Evolutionary conservation across 1,140 invertebrate genomes (phyloP).

Genomic region (Pseudoatta argentina): DNA sequence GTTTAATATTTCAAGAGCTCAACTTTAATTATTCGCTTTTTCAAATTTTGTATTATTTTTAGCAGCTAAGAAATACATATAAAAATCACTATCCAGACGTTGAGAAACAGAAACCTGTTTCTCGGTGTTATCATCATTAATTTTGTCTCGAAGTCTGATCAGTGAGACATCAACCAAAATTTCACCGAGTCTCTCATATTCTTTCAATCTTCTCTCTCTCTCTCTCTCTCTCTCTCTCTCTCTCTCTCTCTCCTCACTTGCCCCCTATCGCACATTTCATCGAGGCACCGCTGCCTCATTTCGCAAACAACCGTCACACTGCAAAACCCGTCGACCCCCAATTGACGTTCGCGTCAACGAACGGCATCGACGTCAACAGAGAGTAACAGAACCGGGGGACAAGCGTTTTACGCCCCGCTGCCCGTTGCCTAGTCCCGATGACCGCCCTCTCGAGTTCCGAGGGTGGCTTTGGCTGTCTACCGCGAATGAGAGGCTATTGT

Average conservation of each 20-base stretch:
- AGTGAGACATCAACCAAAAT: slow-evolving; percentile 22
- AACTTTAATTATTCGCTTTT: too few relatives aligned
- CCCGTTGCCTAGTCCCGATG: not conserved
- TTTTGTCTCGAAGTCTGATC: slow-evolving; percentile 37
- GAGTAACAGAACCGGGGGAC: slow-evolving; percentile 60
- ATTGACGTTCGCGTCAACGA: slow-evolving; percentile 62
- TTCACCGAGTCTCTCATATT: slow-evolving; percentile 17
- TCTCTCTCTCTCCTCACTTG: not conserved
- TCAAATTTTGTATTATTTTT: too few relatives aligned
- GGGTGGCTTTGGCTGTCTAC: slow-evolving; percentile 59
- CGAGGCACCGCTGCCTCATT: slow-evolving; percentile 24
- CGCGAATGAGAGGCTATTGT: slow-evolving; percentile 63
- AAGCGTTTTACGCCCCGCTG: slow-evolving; percentile 47
- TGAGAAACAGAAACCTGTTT: too few relatives aligned
- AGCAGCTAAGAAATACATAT: too few relatives aligned
- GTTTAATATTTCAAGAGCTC: too few relatives aligned
- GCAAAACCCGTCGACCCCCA: slow-evolving; percentile 52
- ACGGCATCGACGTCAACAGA: slow-evolving; percentile 58
- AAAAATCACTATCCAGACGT: too few relatives aligned
- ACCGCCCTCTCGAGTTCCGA: slow-evolving; percentile 50
- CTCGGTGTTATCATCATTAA: slow-evolving; percentile 10
- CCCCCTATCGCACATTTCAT: not conserved
- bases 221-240: too few relatives aligned
- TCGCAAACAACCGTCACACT: slow-evolving; percentile 54
- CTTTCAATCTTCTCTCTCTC: slow-evolving; percentile 5